Conservation (phyloP, 2,888 invertebrate genomes). For the Folsomia candida region DNA sequence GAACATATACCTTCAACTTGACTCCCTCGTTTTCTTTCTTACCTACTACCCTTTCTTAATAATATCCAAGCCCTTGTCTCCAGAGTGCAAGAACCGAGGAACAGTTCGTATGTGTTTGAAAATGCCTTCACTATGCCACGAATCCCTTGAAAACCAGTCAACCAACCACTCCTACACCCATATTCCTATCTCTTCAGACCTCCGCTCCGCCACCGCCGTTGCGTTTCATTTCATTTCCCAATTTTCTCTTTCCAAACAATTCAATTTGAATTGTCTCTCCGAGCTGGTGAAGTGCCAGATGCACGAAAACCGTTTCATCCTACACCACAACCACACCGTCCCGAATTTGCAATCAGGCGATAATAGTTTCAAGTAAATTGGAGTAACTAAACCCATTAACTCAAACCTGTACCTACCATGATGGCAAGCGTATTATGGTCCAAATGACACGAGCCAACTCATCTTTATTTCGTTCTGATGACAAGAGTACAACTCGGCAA, state of each 20-base stretch:
- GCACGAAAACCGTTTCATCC: not conserved
- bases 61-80: slow-evolving; percentile 4
- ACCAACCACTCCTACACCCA: not conserved
- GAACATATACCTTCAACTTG: not conserved
- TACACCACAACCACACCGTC: not conserved
- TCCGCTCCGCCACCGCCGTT: not conserved
- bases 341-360: slow-evolving; percentile 5
- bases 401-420: not conserved
- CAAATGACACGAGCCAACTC: not conserved
- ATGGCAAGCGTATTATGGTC: not conserved
- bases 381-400: slow-evolving; percentile 1
- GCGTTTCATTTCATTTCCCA: slow-evolving; percentile 26
- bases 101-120: not conserved
- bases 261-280: slow-evolving; percentile 18
- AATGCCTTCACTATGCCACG: not conserved
- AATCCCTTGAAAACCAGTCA: slow-evolving; percentile 7
- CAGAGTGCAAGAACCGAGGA: not conserved
- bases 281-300: not conserved
- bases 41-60: not conserved
- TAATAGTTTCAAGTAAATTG: not conserved
- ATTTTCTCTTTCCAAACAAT: slow-evolving; percentile 31
- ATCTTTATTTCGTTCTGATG: not conserved
- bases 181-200: not conserved
- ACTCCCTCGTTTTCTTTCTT: not conserved
- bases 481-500: not conserved